Evolutionary conservation across 2,113 vertebrate genomes (phyloP).

Genomic region (Lepisosteus oculatus): DNA sequence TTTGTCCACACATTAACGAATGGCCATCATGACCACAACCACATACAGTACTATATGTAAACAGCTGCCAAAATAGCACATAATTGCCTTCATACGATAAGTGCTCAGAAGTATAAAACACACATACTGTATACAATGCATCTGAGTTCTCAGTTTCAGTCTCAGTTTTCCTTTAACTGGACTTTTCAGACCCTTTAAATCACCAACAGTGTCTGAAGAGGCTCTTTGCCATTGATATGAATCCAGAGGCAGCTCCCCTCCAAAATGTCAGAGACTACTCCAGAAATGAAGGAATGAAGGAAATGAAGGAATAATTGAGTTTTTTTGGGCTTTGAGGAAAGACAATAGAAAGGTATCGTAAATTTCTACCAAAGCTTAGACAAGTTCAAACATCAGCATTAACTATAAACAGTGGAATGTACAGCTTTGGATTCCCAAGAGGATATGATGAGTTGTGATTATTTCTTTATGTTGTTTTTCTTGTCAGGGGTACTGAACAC

Average conservation of each 20-base stretch:
- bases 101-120: too few relatives aligned
- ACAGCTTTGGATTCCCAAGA: not conserved
- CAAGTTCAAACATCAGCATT: not conserved
- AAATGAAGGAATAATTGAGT: not conserved
- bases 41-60: too few relatives aligned
- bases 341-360: not conserved
- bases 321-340: not conserved
- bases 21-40: too few relatives aligned
- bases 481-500: not conserved
- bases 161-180: not conserved
- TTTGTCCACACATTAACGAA: too few relatives aligned
- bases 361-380: not conserved
- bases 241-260: not conserved
- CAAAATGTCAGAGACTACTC: too few relatives aligned
- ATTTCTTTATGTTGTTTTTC: not conserved
- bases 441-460: not conserved
- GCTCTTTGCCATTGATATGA: not conserved
- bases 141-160: not conserved
- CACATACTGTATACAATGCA: too few relatives aligned
- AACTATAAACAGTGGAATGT: not conserved
- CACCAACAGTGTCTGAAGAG: not conserved
- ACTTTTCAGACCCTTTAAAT: not conserved
- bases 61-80: too few relatives aligned
- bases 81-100: too few relatives aligned
- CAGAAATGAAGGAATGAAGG: too few relatives aligned